Percentiles rank a stretch among this genome's conserved stretches.
Evolutionary conservation across 2,113 vertebrate genomes (phyloP).

Genomic region (Vulpes vulpes): DNA sequence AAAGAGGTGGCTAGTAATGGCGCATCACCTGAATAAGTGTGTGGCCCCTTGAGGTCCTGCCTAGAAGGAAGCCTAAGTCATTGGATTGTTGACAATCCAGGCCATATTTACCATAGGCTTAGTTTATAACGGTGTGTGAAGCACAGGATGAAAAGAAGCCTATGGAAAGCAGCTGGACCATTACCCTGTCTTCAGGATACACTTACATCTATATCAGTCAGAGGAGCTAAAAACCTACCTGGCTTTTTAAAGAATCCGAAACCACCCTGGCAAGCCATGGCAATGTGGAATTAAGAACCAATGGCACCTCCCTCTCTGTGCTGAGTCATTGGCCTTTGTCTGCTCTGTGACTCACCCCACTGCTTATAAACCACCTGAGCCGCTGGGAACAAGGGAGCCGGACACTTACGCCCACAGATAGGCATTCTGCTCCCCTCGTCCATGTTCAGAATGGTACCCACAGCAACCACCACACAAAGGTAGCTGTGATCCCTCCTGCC

Average conservation of each 20-base stretch:
- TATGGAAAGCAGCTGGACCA: background rate
- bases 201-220: background rate
- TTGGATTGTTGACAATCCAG: background rate
- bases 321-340: constrained; percentile 73
- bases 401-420: background rate
- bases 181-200: constrained; percentile 15
- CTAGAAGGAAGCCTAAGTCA: constrained; percentile 19
- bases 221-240: constrained; percentile 18
- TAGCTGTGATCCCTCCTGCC: background rate
- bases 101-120: background rate
- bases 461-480: too few species aligned
- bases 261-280: background rate
- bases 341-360: constrained; percentile 57
- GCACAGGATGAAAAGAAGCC: background rate
- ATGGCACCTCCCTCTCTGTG: background rate
- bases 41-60: background rate
- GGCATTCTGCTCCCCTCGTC: background rate
- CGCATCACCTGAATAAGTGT: background rate
- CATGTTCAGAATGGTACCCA: background rate
- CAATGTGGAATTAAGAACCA: background rate
- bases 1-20: background rate
- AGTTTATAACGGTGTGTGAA: background rate
- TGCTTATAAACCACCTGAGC: constrained; percentile 39
- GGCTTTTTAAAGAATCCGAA: constrained; percentile 56
- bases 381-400: background rate